phyloP scores from a whole-genome alignment of 2,888 invertebrate species.

The Lamproptera curius region DNA sequence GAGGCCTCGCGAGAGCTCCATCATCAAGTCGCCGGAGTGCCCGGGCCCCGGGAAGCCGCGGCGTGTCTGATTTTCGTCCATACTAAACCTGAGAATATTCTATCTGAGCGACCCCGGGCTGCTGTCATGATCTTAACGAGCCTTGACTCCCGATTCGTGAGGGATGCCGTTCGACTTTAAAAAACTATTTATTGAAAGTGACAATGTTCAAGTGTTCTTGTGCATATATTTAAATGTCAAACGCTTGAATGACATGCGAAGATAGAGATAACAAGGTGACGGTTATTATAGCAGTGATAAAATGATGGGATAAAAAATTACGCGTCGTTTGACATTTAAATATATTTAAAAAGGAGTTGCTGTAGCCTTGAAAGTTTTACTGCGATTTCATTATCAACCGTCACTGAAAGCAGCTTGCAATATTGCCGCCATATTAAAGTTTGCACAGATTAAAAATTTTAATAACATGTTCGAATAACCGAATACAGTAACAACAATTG shows the following conservation, averaged over 20 bases:
- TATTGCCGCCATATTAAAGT: constrained; percentile 4
- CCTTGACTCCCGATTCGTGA: background rate
- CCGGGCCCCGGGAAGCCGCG: constrained; percentile 70
- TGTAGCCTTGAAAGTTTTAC: background rate
- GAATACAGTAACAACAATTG: constrained; percentile 5
- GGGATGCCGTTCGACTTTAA: too few species aligned
- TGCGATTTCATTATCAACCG: background rate
- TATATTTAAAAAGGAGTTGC: background rate
- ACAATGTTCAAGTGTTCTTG: too few species aligned
- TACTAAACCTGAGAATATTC: constrained; percentile 73
- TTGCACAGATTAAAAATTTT: constrained; percentile 2
- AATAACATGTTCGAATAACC: background rate
- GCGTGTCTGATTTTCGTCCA: constrained; percentile 75
- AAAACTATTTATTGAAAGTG: too few species aligned
- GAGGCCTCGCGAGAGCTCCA: constrained; percentile 75
- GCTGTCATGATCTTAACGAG: constrained; percentile 15
- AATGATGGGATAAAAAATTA: too few species aligned
- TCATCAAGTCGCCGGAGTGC: constrained; percentile 63
- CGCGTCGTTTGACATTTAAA: too few species aligned
- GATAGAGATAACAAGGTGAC: too few species aligned
- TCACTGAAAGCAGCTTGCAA: background rate
- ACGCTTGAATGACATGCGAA: too few species aligned
- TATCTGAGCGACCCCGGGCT: constrained; percentile 68
- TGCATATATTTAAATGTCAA: constrained; percentile 6
- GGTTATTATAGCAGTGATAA: too few species aligned